A percentile compares a stretch with the other conserved stretches of the same genome.
Conservation (phyloP, 2,797 vertebrate species). For the Fistularia commersonii region DNA sequence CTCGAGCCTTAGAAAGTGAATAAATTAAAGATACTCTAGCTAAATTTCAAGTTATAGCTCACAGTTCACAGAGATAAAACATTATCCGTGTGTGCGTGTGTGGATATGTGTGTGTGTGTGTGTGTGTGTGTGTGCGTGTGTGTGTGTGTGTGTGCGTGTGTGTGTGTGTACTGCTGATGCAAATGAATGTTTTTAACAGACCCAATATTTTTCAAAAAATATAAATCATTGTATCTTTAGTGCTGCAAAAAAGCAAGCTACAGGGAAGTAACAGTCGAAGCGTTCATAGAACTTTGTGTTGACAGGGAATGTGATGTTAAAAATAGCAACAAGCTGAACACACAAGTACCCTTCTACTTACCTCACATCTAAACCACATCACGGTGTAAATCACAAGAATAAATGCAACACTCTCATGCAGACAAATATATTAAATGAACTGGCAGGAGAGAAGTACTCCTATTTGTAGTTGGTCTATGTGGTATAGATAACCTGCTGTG, state of each 20-base stretch:
- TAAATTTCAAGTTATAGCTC: no score
- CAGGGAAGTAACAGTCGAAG: slow-evolving; percentile 23
- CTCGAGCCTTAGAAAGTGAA: no score
- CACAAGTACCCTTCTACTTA: slow-evolving; percentile 52
- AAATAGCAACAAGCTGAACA: slow-evolving; percentile 63
- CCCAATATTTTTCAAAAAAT: no score
- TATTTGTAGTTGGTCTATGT: slow-evolving; percentile 39
- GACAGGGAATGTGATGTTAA: slow-evolving; percentile 56
- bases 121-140: no score
- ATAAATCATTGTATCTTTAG: no score
- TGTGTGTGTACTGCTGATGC: no score
- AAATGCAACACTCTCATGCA: slow-evolving; percentile 2
- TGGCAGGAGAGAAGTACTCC: slow-evolving; percentile 26
- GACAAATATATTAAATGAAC: slow-evolving; percentile 35
- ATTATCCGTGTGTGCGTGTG: no score
- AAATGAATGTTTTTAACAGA: no score
- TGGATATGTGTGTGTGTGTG: no score
- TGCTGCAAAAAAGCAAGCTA: slow-evolving; percentile 12
- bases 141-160: no score
- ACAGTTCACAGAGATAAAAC: no score
- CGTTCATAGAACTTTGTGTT: slow-evolving; percentile 46
- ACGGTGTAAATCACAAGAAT: slow-evolving; percentile 21
- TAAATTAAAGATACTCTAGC: no score
- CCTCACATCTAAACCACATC: slow-evolving; percentile 42
- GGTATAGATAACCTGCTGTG: slow-evolving; percentile 44